Conservation (phyloP, 2,113 vertebrate species). For the Rhynchopsitta pachyrhyncha region DNA sequence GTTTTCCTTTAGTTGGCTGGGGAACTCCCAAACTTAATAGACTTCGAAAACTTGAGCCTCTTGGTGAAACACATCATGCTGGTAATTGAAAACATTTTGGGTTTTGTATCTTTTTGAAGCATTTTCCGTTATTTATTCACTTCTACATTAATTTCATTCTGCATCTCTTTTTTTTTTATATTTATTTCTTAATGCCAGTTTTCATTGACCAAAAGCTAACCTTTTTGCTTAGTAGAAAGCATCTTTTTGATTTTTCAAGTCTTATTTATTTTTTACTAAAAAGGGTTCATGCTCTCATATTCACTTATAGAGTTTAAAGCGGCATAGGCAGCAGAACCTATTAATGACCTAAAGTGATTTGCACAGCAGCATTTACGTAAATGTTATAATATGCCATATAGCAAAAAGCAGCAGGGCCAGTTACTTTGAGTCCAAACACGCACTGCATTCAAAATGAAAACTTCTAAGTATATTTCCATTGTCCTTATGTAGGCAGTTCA, state of each 20-base stretch:
- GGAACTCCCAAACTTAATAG: slow-evolving; percentile 81
- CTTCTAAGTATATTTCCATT: neutral
- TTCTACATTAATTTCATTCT: slow-evolving; percentile 25
- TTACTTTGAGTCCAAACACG: neutral
- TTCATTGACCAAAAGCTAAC: slow-evolving; percentile 10
- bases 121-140: slow-evolving; percentile 47
- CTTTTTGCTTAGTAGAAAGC: slow-evolving; percentile 21
- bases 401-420: neutral
- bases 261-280: neutral
- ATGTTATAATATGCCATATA: neutral
- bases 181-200: neutral
- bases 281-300: neutral
- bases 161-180: neutral
- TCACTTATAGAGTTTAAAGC: neutral
- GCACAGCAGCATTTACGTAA: neutral
- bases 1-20: slow-evolving; percentile 81
- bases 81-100: slow-evolving; percentile 65
- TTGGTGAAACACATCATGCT: slow-evolving; percentile 80
- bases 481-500: neutral
- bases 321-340: neutral
- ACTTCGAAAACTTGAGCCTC: slow-evolving; percentile 83
- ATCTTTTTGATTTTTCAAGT: slow-evolving; percentile 58
- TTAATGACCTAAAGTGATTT: neutral
- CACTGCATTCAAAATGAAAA: neutral
- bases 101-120: slow-evolving; percentile 27